Conservation (phyloP, 2,888 invertebrate species). For the Mayetiola destructor region DNA sequence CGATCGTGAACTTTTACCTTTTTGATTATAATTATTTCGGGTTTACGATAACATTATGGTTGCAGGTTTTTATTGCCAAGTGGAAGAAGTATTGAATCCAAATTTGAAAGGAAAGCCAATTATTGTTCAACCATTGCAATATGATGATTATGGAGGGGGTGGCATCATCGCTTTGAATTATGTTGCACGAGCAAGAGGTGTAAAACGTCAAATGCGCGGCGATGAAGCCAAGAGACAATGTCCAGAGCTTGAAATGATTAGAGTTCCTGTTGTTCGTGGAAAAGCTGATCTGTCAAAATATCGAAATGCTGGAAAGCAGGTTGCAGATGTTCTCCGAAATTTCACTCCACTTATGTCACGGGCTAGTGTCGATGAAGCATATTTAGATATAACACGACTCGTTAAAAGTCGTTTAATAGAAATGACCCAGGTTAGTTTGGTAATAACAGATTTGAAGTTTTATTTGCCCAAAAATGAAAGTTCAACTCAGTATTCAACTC, state of each 20-base stretch:
- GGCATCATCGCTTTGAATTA: constrained; percentile 97
- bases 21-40: background rate
- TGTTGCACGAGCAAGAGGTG: constrained; percentile 80
- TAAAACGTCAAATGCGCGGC: constrained; percentile 80
- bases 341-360: constrained; percentile 71
- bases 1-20: background rate
- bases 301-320: constrained; percentile 72
- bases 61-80: constrained; percentile 85
- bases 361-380: constrained; percentile 96
- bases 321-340: constrained; percentile 69
- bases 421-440: constrained; percentile 24
- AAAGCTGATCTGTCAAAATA: constrained; percentile 93
- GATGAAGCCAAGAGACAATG: constrained; percentile 81
- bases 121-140: constrained; percentile 74
- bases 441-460: background rate
- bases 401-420: constrained; percentile 42
- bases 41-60: background rate
- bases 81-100: constrained; percentile 80
- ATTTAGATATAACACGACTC: constrained; percentile 72
- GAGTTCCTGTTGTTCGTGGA: constrained; percentile 73
- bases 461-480: background rate
- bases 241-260: constrained; percentile 68
- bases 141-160: constrained; percentile 84
- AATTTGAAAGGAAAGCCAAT: constrained; percentile 72
- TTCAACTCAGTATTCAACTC: background rate